Evolutionary conservation across 2,797 vertebrate genomes (phyloP).

Genomic region (Rhadinocentrus ornatus): DNA sequence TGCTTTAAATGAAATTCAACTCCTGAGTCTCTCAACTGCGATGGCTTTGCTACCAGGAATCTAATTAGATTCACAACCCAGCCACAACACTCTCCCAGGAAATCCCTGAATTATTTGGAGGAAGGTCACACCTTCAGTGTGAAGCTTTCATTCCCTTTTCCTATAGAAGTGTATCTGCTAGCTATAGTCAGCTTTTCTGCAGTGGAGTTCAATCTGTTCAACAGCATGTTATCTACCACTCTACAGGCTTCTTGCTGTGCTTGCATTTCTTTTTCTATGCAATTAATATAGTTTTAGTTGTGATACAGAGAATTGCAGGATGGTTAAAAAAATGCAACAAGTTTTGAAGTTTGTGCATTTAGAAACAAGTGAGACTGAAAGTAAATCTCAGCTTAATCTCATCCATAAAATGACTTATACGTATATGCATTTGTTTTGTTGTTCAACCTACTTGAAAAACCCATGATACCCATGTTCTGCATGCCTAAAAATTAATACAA

Average conservation of each 20-base stretch:
- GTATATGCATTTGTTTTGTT: neutral
- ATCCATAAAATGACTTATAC: neutral
- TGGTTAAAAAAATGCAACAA: constrained; percentile 2
- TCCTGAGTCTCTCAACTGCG: constrained; percentile 15
- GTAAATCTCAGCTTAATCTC: constrained; percentile 3
- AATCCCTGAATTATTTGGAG: constrained; percentile 31
- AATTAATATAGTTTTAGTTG: constrained; percentile 29
- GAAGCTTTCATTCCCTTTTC: constrained; percentile 28
- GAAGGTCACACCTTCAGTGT: constrained; percentile 14
- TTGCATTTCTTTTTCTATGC: constrained; percentile 6
- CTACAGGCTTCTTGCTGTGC: constrained; percentile 9
- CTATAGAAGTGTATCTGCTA: constrained; percentile 9
- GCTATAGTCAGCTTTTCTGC: constrained; percentile 4
- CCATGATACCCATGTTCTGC: neutral
- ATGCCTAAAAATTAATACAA: no score
- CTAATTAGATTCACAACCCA: constrained; percentile 52
- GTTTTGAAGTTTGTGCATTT: neutral
- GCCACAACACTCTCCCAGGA: constrained; percentile 27
- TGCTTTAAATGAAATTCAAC: constrained; percentile 48
- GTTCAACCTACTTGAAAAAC: neutral
- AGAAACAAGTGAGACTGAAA: neutral
- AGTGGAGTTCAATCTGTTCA: constrained; percentile 2
- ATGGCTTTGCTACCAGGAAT: constrained; percentile 56
- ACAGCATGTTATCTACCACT: constrained; percentile 36
- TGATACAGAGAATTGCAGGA: constrained; percentile 17